phyloP scores from a whole-genome alignment of 2,797 vertebrate genomes.

The Myiotriccus ornatus region DNA sequence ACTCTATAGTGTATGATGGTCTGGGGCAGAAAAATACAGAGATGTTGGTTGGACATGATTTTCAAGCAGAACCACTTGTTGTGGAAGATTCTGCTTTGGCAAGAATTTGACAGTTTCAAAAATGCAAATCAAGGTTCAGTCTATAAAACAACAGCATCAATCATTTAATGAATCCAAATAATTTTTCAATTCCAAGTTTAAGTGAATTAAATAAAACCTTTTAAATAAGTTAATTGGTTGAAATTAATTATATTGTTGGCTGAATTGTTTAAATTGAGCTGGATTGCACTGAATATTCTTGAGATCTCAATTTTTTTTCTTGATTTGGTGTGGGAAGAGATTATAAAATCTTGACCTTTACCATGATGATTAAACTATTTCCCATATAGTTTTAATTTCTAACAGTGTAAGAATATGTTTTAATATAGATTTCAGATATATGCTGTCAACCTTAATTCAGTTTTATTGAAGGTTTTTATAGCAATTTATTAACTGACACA shows the following conservation, averaged over 20 bases:
- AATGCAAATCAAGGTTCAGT: neutral
- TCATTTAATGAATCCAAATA: neutral
- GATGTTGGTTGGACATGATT: neutral
- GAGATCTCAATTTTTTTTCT: neutral
- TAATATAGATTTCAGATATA: constrained; percentile 53
- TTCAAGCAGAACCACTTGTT: neutral
- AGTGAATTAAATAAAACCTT: neutral
- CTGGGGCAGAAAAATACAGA: neutral
- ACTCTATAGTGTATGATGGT: neutral
- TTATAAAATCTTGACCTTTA: neutral
- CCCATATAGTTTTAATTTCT: constrained; percentile 27
- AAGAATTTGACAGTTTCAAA: neutral
- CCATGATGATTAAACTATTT: neutral
- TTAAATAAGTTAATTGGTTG: neutral
- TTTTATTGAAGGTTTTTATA: constrained; percentile 26
- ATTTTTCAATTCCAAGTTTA: neutral
- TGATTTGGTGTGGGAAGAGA: neutral
- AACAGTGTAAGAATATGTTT: neutral
- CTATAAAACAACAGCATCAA: neutral
- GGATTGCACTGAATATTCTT: neutral
- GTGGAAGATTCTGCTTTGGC: neutral
- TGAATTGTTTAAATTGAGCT: neutral
- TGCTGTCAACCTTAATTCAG: neutral
- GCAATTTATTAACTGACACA: constrained; percentile 51
- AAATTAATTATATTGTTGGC: neutral